Evolutionary conservation across 1,140 invertebrate genomes (phyloP).

Genomic region (Leptopilina boulardi): DNA sequence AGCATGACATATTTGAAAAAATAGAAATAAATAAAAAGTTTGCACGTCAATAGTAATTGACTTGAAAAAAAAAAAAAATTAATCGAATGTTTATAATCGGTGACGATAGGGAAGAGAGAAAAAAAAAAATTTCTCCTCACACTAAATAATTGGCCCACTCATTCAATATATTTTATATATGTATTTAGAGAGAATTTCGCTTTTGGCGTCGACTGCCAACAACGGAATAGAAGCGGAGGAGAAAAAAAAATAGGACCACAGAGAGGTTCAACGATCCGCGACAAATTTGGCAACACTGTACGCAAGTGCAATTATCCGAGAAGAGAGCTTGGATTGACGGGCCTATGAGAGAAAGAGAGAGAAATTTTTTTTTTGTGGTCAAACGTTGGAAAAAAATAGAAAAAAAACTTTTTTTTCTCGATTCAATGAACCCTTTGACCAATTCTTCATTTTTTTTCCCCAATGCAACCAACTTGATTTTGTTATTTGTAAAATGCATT

Average conservation of each 20-base stretch:
- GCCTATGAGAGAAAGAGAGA: neutral
- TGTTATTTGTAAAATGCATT: neutral
- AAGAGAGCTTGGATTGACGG: neutral
- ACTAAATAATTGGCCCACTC: too few species aligned
- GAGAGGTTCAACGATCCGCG: conserved; percentile 14
- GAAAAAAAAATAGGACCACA: neutral
- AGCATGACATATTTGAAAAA: too few species aligned
- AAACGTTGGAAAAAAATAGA: neutral
- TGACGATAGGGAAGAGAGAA: too few species aligned
- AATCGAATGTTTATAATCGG: too few species aligned
- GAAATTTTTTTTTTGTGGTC: neutral
- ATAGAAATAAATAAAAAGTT: too few species aligned
- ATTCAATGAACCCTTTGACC: conserved; percentile 8
- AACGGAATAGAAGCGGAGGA: neutral
- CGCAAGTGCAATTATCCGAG: conserved; percentile 8
- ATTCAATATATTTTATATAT: too few species aligned
- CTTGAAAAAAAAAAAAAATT: too few species aligned
- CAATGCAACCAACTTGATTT: neutral
- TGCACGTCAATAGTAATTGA: too few species aligned
- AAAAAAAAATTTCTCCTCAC: too few species aligned
- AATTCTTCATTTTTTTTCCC: neutral
- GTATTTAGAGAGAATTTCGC: too few species aligned
- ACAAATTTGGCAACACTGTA: conserved; percentile 5
- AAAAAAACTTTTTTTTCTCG: neutral
- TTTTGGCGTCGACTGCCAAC: neutral